A percentile compares a stretch with the other conserved stretches of the same genome.
phyloP scores from a whole-genome alignment of 2,888 invertebrate species.

The Nudaria mundana region DNA sequence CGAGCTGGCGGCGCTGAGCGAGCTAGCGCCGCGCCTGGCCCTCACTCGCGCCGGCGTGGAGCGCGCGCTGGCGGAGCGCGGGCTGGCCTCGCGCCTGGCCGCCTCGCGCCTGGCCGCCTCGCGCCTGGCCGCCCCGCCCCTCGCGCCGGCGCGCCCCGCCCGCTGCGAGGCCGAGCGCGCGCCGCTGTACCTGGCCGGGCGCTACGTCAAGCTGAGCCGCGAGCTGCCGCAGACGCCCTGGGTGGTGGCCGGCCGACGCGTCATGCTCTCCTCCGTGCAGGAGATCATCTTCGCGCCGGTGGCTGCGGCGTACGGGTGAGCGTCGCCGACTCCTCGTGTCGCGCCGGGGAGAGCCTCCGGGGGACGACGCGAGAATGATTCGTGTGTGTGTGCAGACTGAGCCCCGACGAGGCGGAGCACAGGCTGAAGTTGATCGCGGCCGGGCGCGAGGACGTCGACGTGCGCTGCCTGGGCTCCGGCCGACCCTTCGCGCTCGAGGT shows the following conservation, averaged over 20 bases:
- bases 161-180: constrained; percentile 31
- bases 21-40: constrained; percentile 63
- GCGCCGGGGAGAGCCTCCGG: background rate
- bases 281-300: constrained; percentile 90
- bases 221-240: constrained; percentile 96
- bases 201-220: constrained; percentile 88
- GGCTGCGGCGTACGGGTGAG: constrained; percentile 81
- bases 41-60: constrained; percentile 84
- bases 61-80: constrained; percentile 37
- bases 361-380: no score
- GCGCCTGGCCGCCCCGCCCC: constrained; percentile 45
- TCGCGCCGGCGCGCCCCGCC: constrained; percentile 1
- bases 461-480: constrained; percentile 94
- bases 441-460: constrained; percentile 98
- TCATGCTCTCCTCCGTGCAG: constrained; percentile 93
- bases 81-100: constrained; percentile 46
- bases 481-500: constrained; percentile 96
- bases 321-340: background rate
- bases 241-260: constrained; percentile 89
- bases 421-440: constrained; percentile 92
- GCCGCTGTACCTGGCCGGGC: constrained; percentile 84
- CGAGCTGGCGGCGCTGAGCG: constrained; percentile 66
- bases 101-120: no score
- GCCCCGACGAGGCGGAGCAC: constrained; percentile 45
- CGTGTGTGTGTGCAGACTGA: constrained; percentile 33